Evolutionary conservation across 2,113 vertebrate species (phyloP).

Genomic region (Xiphophorus maculatus): DNA sequence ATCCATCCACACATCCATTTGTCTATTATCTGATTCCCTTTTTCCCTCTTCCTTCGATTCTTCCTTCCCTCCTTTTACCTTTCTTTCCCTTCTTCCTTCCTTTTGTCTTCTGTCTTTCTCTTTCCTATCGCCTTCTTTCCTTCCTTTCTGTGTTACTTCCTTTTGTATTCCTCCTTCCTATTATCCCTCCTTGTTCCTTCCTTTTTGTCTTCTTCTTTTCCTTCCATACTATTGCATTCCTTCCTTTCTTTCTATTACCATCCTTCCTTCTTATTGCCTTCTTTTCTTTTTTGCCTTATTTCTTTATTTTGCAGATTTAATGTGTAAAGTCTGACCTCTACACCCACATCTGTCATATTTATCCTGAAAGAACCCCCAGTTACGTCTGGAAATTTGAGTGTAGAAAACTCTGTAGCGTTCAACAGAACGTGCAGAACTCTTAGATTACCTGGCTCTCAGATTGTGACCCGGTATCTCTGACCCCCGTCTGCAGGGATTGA

Average conservation of each 20-base stretch:
- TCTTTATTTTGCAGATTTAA: background rate
- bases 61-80: background rate
- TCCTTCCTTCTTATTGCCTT: background rate
- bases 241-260: background rate
- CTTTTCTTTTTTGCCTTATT: background rate
- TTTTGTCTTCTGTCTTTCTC: background rate
- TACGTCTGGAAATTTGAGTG: background rate
- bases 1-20: background rate
- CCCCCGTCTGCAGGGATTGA: conserved; percentile 83
- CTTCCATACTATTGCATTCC: background rate
- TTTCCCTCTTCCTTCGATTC: background rate
- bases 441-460: background rate
- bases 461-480: background rate
- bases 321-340: background rate
- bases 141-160: background rate
- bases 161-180: too few relatives aligned
- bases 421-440: background rate
- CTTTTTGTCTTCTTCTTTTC: too few relatives aligned
- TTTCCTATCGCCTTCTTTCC: background rate
- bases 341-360: background rate
- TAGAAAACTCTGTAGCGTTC: background rate
- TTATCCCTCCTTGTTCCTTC: background rate
- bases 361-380: too few relatives aligned
- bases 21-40: background rate
- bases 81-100: too few relatives aligned